These are phyloP conservation scores for Furcifer pardalis DNA, from an alignment of 2,797 vertebrate species.

Conservation along the genomic window DNA sequence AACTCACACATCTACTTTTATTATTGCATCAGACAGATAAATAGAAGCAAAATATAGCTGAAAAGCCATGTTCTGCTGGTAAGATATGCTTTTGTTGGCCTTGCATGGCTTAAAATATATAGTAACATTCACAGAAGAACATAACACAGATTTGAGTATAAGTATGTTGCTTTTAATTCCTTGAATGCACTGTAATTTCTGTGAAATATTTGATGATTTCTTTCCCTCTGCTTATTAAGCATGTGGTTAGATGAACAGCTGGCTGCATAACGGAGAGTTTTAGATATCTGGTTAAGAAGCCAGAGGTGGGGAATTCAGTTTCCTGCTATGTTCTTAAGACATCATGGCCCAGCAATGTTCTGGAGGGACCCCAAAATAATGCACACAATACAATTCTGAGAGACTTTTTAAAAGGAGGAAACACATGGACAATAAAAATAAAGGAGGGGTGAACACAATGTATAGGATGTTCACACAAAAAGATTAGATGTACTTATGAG, in stretches of 20 bases:
- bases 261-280: no score
- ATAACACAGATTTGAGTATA: not conserved
- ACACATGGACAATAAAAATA: no score
- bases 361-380: no score
- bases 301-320: no score
- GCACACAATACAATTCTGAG: no score
- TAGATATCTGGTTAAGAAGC: no score
- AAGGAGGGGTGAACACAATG: no score
- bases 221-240: slow-evolving; percentile 19
- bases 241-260: not conserved
- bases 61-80: slow-evolving; percentile 9
- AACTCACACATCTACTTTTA: not conserved
- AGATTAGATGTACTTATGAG: no score
- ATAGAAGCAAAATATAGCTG: slow-evolving; percentile 13
- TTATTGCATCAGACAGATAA: slow-evolving; percentile 20
- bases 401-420: no score
- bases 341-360: no score
- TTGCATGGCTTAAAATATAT: slow-evolving; percentile 14
- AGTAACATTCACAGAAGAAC: not conserved
- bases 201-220: not conserved
- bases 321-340: slow-evolving; percentile 10
- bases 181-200: slow-evolving; percentile 28
- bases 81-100: slow-evolving; percentile 6
- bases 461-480: no score
- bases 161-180: not conserved